Conservation (phyloP, 2,888 invertebrate genomes). For the Microchrysa polita region DNA sequence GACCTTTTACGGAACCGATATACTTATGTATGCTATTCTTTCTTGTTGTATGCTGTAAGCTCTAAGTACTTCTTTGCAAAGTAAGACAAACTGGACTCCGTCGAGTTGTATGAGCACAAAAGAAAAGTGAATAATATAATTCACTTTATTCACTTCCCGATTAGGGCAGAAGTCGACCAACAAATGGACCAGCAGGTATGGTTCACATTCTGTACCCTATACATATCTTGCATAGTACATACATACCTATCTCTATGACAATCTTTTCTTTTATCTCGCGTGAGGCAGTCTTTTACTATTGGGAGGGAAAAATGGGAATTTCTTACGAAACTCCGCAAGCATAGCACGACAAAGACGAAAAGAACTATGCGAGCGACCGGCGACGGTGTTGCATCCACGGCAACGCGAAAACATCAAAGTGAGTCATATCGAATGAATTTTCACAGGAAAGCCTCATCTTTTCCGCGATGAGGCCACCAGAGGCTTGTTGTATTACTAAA, state of each 20-base stretch:
- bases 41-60: background rate
- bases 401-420: constrained; percentile 30
- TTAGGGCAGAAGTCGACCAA: constrained; percentile 28
- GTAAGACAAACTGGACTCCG: constrained; percentile 19
- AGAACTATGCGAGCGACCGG: too few species aligned
- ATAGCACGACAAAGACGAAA: background rate
- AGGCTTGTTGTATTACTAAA: background rate
- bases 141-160: constrained; percentile 35
- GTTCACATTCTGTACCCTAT: background rate
- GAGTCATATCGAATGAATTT: constrained; percentile 42
- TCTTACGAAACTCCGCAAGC: constrained; percentile 15
- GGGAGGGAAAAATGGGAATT: constrained; percentile 28
- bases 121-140: constrained; percentile 35
- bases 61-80: constrained; percentile 2
- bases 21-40: background rate
- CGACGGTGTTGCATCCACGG: background rate
- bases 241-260: too few species aligned
- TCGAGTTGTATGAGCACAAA: constrained; percentile 26
- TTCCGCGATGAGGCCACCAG: background rate
- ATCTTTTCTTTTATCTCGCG: constrained; percentile 10
- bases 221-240: background rate
- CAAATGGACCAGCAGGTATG: constrained; percentile 24
- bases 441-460: constrained; percentile 39
- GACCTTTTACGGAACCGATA: constrained; percentile 35
- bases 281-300: background rate